Percentiles rank a stretch among this genome's conserved stretches.
Conservation (phyloP, 1,140 invertebrate genomes). For the Drosophila nasuta region DNA sequence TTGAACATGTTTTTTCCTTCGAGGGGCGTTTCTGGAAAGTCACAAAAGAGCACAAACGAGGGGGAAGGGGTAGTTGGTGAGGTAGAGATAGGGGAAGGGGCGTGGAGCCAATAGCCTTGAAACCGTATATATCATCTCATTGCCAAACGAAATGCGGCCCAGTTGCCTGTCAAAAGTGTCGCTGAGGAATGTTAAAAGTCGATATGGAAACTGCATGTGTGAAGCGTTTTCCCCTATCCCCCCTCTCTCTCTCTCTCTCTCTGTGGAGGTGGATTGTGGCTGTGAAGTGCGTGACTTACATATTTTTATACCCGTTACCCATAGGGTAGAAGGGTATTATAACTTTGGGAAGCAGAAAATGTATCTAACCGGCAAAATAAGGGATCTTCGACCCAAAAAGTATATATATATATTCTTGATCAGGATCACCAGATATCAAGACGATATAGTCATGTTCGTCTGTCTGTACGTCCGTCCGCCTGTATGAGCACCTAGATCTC, state of each 20-base stretch:
- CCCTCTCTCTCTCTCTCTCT: neutral
- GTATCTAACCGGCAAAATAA: too few species aligned
- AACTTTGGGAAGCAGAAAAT: fast-evolving
- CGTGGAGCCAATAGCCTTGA: constrained; percentile 67
- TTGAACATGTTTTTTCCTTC: constrained; percentile 24
- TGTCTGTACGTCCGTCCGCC: too few species aligned
- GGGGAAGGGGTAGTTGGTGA: constrained; percentile 34
- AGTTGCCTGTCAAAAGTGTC: constrained; percentile 76
- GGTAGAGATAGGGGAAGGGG: neutral
- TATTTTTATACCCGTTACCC: neutral
- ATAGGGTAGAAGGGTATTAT: too few species aligned
- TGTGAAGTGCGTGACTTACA: constrained; percentile 74
- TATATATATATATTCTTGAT: too few species aligned
- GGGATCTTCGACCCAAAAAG: too few species aligned
- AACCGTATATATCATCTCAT: constrained; percentile 73
- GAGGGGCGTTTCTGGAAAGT: constrained; percentile 68
- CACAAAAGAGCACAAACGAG: constrained; percentile 20
- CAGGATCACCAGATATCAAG: too few species aligned
- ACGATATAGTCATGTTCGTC: too few species aligned
- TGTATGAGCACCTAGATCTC: too few species aligned
- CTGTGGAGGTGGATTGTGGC: constrained; percentile 25
- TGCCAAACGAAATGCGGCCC: constrained; percentile 75
- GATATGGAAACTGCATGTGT: constrained; percentile 45
- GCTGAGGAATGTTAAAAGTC: constrained; percentile 66
- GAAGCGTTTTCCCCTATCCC: neutral